These are phyloP conservation scores for Manduca sexta DNA, from an alignment of 1,140 invertebrate species.

Conservation along the genomic window DNA sequence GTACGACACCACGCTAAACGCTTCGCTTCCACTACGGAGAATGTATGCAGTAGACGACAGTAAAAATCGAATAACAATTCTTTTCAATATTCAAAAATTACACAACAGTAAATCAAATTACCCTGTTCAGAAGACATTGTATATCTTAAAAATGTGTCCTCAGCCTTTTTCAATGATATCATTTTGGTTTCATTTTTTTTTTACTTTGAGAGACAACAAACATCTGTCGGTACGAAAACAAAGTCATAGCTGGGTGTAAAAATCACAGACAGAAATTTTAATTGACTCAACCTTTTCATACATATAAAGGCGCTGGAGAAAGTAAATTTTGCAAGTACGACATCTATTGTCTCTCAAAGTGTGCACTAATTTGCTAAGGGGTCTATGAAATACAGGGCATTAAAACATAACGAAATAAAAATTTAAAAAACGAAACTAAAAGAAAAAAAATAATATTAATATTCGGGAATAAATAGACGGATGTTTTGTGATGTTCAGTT, in stretches of 20 bases:
- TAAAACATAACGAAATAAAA: conserved; percentile 24
- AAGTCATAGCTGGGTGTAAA: not conserved
- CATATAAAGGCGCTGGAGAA: too few relatives aligned
- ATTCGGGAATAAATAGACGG: conserved; percentile 40
- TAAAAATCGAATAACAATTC: conserved; percentile 63
- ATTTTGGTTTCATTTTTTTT: conserved; percentile 49
- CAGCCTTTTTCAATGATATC: conserved; percentile 71
- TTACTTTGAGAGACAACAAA: conserved; percentile 35
- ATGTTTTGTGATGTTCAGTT: conserved; percentile 27
- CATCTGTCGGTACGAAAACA: conserved; percentile 1
- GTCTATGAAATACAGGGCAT: conserved; percentile 62
- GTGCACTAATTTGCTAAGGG: conserved; percentile 65
- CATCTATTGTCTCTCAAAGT: conserved; percentile 32
- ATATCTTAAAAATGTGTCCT: conserved; percentile 69
- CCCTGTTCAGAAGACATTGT: conserved; percentile 71
- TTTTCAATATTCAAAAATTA: conserved; percentile 50
- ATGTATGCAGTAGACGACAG: conserved; percentile 9
- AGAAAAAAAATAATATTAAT: conserved; percentile 21
- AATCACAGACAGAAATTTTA: not conserved
- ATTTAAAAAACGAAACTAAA: conserved; percentile 16
- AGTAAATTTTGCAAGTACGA: too few relatives aligned
- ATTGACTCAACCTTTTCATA: too few relatives aligned
- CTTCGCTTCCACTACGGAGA: not conserved
- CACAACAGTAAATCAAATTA: conserved; percentile 68
- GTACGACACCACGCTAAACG: too few relatives aligned